These are phyloP conservation scores for Hippocampus mohnikei DNA, from an alignment of 2,113 vertebrate species.

Conservation along the genomic window DNA sequence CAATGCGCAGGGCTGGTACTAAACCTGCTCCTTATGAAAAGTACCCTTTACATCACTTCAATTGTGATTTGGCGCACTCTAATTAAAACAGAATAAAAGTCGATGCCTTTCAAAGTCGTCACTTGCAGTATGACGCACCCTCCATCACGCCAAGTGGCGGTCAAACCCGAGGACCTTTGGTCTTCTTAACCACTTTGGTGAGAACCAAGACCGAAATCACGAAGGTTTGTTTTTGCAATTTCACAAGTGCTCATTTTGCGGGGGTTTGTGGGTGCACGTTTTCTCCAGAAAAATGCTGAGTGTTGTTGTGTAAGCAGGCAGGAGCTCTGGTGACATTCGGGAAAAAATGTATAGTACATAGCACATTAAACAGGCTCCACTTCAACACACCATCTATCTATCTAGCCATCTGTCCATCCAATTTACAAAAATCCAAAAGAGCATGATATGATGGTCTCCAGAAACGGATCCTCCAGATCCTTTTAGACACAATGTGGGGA, in stretches of 20 bases:
- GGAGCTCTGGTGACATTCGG: not conserved
- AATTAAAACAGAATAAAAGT: too few relatives aligned
- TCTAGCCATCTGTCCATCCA: too few relatives aligned
- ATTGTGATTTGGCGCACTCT: not conserved
- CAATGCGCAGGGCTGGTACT: not conserved
- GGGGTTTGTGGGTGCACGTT: not conserved
- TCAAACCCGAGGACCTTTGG: not conserved
- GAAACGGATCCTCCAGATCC: too few relatives aligned
- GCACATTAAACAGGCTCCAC: too few relatives aligned
- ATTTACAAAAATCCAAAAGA: too few relatives aligned
- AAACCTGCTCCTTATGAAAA: not conserved
- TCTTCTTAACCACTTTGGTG: not conserved
- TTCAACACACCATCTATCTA: too few relatives aligned
- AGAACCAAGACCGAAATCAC: not conserved
- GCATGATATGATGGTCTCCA: too few relatives aligned
- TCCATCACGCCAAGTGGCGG: not conserved
- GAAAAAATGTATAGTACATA: not conserved
- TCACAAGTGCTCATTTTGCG: conserved; percentile 2
- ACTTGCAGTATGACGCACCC: too few relatives aligned
- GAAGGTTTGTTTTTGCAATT: not conserved
- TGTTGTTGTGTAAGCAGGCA: not conserved
- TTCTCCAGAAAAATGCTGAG: not conserved
- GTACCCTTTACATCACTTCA: not conserved
- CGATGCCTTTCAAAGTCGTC: not conserved
- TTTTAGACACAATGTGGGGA: too few relatives aligned